Evolutionary conservation across 2,888 invertebrate species (phyloP).

Genomic region (Ecliptopera silaceata): DNA sequence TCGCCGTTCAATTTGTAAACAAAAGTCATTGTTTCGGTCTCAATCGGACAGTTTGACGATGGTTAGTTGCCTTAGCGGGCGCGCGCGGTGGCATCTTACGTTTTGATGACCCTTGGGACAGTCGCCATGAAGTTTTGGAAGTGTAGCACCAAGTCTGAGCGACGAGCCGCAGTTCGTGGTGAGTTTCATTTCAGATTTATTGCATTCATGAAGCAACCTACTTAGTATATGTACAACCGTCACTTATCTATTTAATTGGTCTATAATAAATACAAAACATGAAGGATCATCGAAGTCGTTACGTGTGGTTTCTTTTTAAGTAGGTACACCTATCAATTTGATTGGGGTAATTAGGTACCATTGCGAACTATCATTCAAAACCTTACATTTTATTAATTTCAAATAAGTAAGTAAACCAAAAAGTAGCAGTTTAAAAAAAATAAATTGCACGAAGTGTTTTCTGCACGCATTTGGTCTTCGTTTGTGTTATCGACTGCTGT

Average conservation of each 20-base stretch:
- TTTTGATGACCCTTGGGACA: constrained; percentile 45
- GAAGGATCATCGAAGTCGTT: not conserved
- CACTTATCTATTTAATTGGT: constrained; percentile 49
- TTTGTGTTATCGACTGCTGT: constrained; percentile 23
- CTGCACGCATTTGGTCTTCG: not conserved
- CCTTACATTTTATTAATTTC: too few species aligned
- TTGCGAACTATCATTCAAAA: too few species aligned
- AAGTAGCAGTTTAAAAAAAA: too few species aligned
- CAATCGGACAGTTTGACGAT: constrained; percentile 73
- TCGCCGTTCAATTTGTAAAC: constrained; percentile 73
- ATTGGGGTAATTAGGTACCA: too few species aligned
- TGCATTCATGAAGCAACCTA: constrained; percentile 6
- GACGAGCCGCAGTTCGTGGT: constrained; percentile 58
- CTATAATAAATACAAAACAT: constrained; percentile 8
- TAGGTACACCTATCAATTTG: not conserved
- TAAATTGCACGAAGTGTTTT: too few species aligned
- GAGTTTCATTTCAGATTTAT: constrained; percentile 38
- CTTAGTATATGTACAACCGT: not conserved
- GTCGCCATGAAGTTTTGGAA: constrained; percentile 76
- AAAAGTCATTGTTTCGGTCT: constrained; percentile 79
- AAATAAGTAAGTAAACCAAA: too few species aligned
- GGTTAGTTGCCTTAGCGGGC: constrained; percentile 66
- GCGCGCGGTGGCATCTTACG: constrained; percentile 57
- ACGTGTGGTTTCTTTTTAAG: not conserved
- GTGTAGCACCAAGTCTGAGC: constrained; percentile 64